phyloP scores from a whole-genome alignment of 2,797 vertebrate species.

The Falco concolor region DNA sequence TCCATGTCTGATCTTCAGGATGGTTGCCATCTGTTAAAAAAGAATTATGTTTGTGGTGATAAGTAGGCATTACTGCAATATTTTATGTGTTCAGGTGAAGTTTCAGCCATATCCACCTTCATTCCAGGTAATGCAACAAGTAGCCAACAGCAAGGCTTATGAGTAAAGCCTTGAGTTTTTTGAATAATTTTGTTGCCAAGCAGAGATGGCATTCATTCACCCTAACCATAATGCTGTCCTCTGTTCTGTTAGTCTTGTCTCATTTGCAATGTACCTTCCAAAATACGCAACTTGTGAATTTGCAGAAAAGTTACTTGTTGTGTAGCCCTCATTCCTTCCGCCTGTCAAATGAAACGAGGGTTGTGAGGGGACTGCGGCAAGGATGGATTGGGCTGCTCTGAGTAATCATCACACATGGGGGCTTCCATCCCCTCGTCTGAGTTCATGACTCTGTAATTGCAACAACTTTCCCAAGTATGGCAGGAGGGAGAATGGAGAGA shows the following conservation, averaged over 20 bases:
- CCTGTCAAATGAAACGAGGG: accelerated
- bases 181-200: not conserved
- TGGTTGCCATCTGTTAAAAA: not conserved
- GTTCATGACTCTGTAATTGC: not conserved
- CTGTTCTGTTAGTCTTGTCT: not conserved
- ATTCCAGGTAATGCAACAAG: not conserved
- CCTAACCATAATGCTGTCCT: not conserved
- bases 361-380: not conserved
- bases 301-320: not conserved
- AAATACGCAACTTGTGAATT: not conserved
- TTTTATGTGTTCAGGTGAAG: not conserved
- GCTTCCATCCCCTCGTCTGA: not conserved
- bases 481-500: not conserved
- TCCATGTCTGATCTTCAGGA: not conserved
- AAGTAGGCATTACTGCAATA: not conserved
- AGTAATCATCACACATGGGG: not conserved
- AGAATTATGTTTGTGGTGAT: not conserved
- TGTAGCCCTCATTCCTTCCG: not conserved
- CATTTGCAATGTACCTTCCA: not conserved
- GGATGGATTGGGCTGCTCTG: accelerated
- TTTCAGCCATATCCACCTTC: not conserved
- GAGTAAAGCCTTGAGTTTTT: not conserved
- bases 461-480: not conserved
- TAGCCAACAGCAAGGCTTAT: not conserved
- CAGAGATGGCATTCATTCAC: not conserved